These are phyloP conservation scores for Illadopsis cleaveri DNA, from an alignment of 2,113 vertebrate species.

Conservation along the genomic window DNA sequence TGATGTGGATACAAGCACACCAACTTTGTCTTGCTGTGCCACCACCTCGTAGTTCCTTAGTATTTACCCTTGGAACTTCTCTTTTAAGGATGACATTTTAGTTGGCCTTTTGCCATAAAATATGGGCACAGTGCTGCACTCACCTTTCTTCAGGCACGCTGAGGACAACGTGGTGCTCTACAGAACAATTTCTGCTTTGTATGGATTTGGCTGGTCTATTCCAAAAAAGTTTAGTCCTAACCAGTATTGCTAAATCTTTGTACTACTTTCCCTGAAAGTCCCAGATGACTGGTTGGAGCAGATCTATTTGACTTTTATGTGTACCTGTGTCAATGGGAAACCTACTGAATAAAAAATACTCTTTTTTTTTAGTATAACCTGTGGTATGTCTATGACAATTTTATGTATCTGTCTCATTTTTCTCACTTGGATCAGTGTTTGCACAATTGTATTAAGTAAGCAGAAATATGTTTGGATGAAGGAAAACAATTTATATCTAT, in stretches of 20 bases:
- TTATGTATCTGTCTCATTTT: neutral
- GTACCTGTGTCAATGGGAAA: neutral
- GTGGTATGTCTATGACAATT: accelerated
- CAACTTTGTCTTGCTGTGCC: neutral
- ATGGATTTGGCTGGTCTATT: neutral
- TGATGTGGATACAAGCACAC: neutral
- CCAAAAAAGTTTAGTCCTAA: neutral
- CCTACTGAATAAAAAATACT: neutral
- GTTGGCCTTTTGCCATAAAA: neutral
- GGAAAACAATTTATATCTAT: neutral
- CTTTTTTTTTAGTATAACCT: neutral
- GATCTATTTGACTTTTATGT: neutral
- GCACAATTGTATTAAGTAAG: neutral
- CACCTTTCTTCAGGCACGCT: neutral
- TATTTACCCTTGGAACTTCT: neutral
- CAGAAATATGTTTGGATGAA: neutral
- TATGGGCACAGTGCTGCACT: neutral
- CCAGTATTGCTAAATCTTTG: neutral
- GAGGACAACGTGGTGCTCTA: neutral
- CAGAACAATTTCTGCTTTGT: neutral
- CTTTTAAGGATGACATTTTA: neutral
- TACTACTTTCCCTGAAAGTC: neutral
- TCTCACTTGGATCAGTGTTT: neutral
- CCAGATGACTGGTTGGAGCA: neutral
- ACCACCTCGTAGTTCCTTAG: neutral